Base-by-base conservation (phyloP, 2,797 vertebrate species). In the Harpagifer antarcticus region DNA sequence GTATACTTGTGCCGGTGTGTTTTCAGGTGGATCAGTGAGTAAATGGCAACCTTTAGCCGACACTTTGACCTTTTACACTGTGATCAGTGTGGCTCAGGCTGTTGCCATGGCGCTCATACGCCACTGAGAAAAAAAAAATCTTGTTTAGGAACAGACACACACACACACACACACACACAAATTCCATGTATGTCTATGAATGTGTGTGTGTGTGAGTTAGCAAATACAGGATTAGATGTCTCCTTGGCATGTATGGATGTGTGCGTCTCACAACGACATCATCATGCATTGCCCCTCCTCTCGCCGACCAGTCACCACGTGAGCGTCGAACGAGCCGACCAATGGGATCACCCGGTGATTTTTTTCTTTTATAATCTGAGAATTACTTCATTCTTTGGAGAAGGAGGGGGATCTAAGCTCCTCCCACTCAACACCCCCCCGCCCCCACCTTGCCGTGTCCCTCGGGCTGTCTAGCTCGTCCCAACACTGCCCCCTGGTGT, bases 401-500 rank as follows among this genome's bases (percentile, higher is more conserved):
- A n/a, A 11, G 9, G 40, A 45, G 53, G 9, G 59, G 52, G 33
- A 5, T 20, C 0, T 13, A 45, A 52, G 15, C 66, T 68, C 78
- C 82, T 31, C 72, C 79, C 65, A 47, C 65, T 52, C 1, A 0
- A 92, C 31, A 14, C 37, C 44, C 42, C 8, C 47, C 40, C 52
- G 17, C 15, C n/a, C 33, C 5, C 55, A 31, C 40, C 66, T 27
- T n/a, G 3, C 8, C 1, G 0, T 19, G 13, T 55, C 68, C 48
- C 48, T n/a, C 9, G 0, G 16, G 12, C 27, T 42, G 44, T 81
- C 71, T 58, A 82, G 49, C 81, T 81, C 50, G 69, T 88, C 89
- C 40, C 83, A 91, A 91, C 68, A 93, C 81, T 91, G 90, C 91
- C 92, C 85, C 90, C 92, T 90, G 80, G 82, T 85, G 92, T 72